Percentiles rank a stretch among this genome's conserved stretches.
phyloP scores from a whole-genome alignment of 2,888 invertebrate species.

The Rhabditoides inermis region DNA sequence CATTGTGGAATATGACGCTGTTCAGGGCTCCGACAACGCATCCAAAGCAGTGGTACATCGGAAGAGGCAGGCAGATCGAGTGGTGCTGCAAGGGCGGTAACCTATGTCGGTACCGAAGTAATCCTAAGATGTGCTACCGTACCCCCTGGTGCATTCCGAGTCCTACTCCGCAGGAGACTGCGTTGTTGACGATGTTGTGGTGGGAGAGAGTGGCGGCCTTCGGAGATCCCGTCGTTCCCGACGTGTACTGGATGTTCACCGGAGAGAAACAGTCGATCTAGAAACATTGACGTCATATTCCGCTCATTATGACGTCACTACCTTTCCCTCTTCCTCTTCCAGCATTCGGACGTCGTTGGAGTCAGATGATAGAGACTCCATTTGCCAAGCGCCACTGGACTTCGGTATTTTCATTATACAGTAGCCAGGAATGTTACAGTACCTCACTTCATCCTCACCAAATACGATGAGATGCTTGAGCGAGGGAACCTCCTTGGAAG shows the following conservation, averaged over 20 bases:
- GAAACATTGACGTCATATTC: conserved; percentile 66
- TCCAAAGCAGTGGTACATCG: conserved; percentile 67
- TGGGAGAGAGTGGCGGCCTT: conserved; percentile 66
- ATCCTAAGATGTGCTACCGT: conserved; percentile 3
- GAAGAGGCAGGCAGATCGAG: conserved; percentile 39
- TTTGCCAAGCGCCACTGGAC: conserved; percentile 55
- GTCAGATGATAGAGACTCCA: conserved; percentile 13
- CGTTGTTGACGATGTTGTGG: conserved; percentile 69
- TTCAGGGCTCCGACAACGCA: conserved; percentile 62
- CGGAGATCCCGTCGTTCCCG: conserved; percentile 71
- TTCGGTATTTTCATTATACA: background rate
- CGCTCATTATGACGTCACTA: too few species aligned
- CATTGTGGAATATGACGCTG: conserved; percentile 58
- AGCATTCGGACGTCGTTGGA: conserved; percentile 44
- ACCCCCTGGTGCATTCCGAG: conserved; percentile 52
- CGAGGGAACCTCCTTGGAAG: conserved; percentile 12
- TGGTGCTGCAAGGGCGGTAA: conserved; percentile 15
- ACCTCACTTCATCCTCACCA: background rate
- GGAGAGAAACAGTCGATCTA: conserved; percentile 55
- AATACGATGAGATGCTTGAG: conserved; percentile 60
- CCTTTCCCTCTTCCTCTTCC: conserved; percentile 55
- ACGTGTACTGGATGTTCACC: background rate
- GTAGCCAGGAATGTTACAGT: background rate
- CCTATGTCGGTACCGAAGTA: background rate
- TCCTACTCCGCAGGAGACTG: conserved; percentile 61